Base-by-base conservation (phyloP, 2,113 vertebrate species). In the Tringa solitaria region DNA sequence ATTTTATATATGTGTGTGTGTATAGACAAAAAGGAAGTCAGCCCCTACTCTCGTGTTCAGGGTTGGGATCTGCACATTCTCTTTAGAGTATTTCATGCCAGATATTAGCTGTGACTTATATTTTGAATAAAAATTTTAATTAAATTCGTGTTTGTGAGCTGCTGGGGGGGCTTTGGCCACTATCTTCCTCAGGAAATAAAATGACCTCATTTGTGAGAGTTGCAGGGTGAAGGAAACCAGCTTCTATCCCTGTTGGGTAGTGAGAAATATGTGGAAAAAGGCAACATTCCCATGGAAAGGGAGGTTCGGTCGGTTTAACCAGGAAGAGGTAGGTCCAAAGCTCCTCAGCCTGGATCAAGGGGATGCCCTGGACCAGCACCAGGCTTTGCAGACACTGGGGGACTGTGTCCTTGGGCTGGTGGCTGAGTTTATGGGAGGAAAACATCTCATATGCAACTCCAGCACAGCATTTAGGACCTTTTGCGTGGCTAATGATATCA, bases 51-150 rank as follows among this genome's bases (percentile, higher is more conserved):
- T 78, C 12, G 27, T 22, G 75, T 72, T 65, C 59, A 41, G 73
- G 45, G 50, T 87, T 87, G 79, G 53, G 84, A 80, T 95, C 96
- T 91, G 93, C 87, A 84, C 74, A 17, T 87, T 94, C 92, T 96
- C 96, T 69, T 92, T 18, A 11, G 67, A 75, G 19, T 8, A 2
- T 89, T 84, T 64, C 26, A 1, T 90, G 79, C 89, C 84, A 90
- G 87, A 64, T 68, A 63, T 32, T 76, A 91, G 73, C 87, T 95
- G 35, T 63, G 79, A 89, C 75, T 79, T 92, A 15, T 3, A 78
- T 65, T 90, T 86, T 74, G 59, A 61, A 88, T 30, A 6, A 39
- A 65, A 43, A 22, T 15, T 57, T 64, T 95, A 68, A 95, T 97
- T 96, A 96, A 94, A 15, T 68, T 1, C 61, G 84, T 64, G 73